These are phyloP conservation scores for Tuberolachnus salignus DNA, from an alignment of 2,888 invertebrate species.

Conservation along the genomic window DNA sequence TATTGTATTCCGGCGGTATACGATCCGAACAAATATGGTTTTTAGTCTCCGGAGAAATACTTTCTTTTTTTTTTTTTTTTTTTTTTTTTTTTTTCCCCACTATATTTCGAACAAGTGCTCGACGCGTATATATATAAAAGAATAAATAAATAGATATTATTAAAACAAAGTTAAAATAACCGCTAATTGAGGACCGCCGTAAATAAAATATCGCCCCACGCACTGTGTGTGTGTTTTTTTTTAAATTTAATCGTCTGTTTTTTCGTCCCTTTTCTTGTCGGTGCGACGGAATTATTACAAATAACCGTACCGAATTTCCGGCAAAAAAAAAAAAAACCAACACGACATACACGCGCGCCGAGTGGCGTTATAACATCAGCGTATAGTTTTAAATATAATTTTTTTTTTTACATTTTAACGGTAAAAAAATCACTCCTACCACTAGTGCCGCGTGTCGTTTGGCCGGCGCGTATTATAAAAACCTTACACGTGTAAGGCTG, in stretches of 20 bases:
- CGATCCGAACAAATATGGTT: no score
- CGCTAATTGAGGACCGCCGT: conserved; percentile 27
- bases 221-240: background rate
- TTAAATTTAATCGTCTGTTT: conserved; percentile 37
- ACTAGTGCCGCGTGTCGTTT: background rate
- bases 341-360: no score
- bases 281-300: conserved; percentile 38
- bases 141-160: background rate
- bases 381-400: no score
- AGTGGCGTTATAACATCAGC: no score
- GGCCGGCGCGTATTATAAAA: background rate
- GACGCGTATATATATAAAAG: background rate
- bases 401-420: conserved; percentile 24
- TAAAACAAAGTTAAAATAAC: background rate
- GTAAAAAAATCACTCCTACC: background rate
- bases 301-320: conserved; percentile 1
- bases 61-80: no score
- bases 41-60: no score
- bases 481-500: background rate
- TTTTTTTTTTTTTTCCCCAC: no score
- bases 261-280: background rate
- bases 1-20: no score
- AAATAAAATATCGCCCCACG: conserved; percentile 38
- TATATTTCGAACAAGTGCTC: no score
- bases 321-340: no score